Base-by-base conservation (phyloP, 2,113 vertebrate species). In the Neodontobutis hainanensis region DNA sequence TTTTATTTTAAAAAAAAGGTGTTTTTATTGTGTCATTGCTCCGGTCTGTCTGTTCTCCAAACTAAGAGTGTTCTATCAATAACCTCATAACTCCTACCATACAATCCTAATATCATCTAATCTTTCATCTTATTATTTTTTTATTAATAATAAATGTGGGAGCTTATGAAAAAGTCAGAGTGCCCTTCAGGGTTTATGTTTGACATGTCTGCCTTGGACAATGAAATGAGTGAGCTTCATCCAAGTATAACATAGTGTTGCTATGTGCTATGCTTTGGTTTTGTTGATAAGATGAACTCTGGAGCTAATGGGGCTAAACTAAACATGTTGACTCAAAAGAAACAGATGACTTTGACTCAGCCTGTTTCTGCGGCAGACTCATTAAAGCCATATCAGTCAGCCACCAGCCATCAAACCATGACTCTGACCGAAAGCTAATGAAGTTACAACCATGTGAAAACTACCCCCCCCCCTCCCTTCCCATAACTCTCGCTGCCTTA, bases 271-370 rank as follows among this genome's bases (percentile, higher is more conserved):
- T 11, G 42, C 42, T 11, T 11, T 43, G 42, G 7, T 56, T 35
- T 38, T 36, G 52, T 15, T 49, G n/a, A 44, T 19, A 2, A 11
- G 12, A 19, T 14, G 2, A 11, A 65, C 8, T 19, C 34, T 38
- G 47, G 3, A 78, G 55, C 43, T 3, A 11, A 11, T 27, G 5
- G 5, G 15, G 35, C 10, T 14, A 6, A 3, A 16, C 47, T 16
- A 5, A 44, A 36, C 16, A 42, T 32, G 32, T 56, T 35, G 10
- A 3, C 42, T 48, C 68, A 8, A 7, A 9, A 53, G n/a, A 10
- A 6, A 27, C 52, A 48, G 42, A 75, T 68, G 44, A 73, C 68
- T 61, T 48, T 47, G 61, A 67, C 48, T 50, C 53, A 66, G 3
- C 56, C 42, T 43, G 42, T 11, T 35, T 38, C 7, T 40, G 36